Percentiles rank a stretch among this genome's conserved stretches.
These are phyloP conservation scores for Siderastrea radians DNA, from an alignment of 92 coral and sea anemone genomes.

Conservation along the genomic window DNA sequence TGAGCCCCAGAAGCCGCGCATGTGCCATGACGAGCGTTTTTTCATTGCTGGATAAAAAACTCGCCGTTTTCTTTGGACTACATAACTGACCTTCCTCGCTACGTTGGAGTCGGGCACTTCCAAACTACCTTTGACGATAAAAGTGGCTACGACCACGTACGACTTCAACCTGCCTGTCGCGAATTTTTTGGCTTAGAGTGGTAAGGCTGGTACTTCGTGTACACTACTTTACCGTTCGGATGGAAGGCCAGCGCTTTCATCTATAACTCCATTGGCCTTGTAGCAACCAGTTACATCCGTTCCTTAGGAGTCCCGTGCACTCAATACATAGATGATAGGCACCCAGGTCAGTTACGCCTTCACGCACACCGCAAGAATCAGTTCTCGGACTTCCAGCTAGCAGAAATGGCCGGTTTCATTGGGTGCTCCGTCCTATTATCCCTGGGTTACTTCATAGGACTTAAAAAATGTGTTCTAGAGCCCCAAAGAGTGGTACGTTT, in stretches of 20 bases:
- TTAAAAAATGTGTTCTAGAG: no score
- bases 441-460: no score
- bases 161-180: slow-evolving; percentile 38
- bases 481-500: no score
- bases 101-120: not conserved
- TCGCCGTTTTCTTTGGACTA: not conserved
- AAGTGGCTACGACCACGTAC: no score
- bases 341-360: slow-evolving; percentile 39
- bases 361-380: not conserved
- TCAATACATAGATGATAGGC: slow-evolving; percentile 75
- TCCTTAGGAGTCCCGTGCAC: slow-evolving; percentile 65
- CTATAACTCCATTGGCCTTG: slow-evolving; percentile 55
- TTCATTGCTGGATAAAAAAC: not conserved
- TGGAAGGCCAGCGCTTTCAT: slow-evolving; percentile 66
- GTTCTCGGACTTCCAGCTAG: no score
- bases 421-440: no score
- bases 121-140: slow-evolving; percentile 19
- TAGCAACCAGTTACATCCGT: slow-evolving; percentile 44
- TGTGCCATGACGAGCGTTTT: not conserved
- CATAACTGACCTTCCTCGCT: not conserved
- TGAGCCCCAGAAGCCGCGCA: not conserved
- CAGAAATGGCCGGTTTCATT: slow-evolving; percentile 58
- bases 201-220: slow-evolving; percentile 61
- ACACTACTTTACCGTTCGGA: no score
- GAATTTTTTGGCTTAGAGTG: slow-evolving; percentile 61